A percentile compares a stretch with the other conserved stretches of the same genome.
Evolutionary conservation across 2,113 vertebrate species (phyloP).

Genomic region (Tachycineta bicolor): DNA sequence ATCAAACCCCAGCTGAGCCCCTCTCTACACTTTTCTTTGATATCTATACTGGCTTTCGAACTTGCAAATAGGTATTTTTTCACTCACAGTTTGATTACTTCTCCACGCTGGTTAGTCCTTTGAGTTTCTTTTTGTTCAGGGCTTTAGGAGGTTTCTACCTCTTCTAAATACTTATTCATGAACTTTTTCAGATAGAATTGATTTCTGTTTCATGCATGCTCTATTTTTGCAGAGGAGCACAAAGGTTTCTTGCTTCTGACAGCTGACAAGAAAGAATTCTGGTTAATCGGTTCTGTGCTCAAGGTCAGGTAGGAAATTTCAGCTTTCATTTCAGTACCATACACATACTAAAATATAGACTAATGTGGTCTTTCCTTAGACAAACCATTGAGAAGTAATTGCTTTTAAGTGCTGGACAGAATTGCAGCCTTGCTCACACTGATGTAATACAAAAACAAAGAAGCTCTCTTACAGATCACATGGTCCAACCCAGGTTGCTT

Average conservation of each 20-base stretch:
- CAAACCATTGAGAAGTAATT: background rate
- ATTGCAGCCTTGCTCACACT: background rate
- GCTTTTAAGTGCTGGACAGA: background rate
- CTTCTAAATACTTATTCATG: background rate
- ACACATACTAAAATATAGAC: background rate
- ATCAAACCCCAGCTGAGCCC: background rate
- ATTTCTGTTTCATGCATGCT: background rate
- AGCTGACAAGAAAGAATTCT: background rate
- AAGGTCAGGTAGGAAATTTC: slow-evolving; percentile 2
- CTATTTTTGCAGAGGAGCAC: background rate
- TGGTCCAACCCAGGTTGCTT: slow-evolving; percentile 48
- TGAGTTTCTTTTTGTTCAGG: background rate
- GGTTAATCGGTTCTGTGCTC: background rate
- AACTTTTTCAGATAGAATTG: background rate
- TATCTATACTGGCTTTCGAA: background rate
- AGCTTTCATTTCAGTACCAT: background rate
- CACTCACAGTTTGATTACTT: background rate
- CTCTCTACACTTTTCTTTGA: background rate
- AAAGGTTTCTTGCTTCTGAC: background rate
- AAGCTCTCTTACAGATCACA: slow-evolving; percentile 51
- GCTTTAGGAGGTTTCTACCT: background rate
- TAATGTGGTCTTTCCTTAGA: background rate
- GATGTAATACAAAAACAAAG: slow-evolving; percentile 3
- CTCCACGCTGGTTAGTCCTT: background rate
- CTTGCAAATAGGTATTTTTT: background rate